A percentile compares a stretch with the other conserved stretches of the same genome.
Conservation (phyloP, 2,113 vertebrate genomes). For the Rhynchomys soricoides region DNA sequence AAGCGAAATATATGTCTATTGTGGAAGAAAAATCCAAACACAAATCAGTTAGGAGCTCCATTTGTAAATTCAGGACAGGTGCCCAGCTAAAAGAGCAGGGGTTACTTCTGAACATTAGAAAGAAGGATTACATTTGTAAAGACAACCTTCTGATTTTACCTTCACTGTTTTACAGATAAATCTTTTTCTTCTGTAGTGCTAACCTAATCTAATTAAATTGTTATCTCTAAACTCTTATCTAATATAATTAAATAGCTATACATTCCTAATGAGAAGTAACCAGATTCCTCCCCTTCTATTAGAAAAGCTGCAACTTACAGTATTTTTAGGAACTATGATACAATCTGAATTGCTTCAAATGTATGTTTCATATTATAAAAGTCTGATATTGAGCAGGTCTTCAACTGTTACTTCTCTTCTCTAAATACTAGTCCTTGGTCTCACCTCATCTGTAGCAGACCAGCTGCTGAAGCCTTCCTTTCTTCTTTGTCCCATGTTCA, state of each 20-base stretch:
- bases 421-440: not conserved
- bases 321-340: not conserved
- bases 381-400: not conserved
- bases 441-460: too few relatives aligned
- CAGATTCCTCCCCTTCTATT: not conserved
- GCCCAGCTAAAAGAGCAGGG: not conserved
- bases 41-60: not conserved
- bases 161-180: not conserved
- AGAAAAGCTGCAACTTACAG: not conserved
- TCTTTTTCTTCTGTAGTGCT: not conserved
- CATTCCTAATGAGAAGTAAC: not conserved
- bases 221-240: not conserved
- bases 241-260: not conserved
- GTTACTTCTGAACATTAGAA: not conserved
- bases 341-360: not conserved
- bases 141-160: not conserved
- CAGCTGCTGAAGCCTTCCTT: not conserved
- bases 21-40: not conserved
- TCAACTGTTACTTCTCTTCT: not conserved
- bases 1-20: not conserved
- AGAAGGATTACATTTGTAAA: not conserved
- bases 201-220: slow-evolving; percentile 26
- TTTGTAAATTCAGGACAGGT: not conserved
- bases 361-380: not conserved
- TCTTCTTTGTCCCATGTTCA: not conserved